Conservation (phyloP, 2,113 vertebrate species). For the Ceyx melanurus region DNA sequence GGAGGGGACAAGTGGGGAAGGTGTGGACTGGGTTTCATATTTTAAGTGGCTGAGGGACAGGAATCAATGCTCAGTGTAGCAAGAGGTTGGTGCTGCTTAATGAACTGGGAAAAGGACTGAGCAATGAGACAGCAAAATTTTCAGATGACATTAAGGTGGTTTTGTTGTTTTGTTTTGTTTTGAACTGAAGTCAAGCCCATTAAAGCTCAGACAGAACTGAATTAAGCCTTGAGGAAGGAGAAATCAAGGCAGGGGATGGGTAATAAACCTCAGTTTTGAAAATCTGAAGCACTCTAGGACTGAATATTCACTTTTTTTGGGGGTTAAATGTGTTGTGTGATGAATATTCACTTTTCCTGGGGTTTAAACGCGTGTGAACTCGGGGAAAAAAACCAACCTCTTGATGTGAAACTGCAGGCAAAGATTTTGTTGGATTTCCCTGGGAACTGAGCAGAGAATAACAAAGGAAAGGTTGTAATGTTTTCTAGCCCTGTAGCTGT, state of each 20-base stretch:
- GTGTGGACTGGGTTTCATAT: background rate
- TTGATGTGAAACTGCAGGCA: background rate
- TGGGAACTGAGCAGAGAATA: background rate
- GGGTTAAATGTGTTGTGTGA: background rate
- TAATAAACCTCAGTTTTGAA: background rate
- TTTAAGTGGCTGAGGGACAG: background rate
- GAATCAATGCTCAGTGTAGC: background rate
- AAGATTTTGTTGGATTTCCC: background rate
- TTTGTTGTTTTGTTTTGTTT: background rate
- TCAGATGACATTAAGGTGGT: background rate
- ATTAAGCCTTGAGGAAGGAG: background rate
- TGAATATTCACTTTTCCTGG: background rate
- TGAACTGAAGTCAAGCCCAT: background rate
- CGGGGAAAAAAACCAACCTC: background rate
- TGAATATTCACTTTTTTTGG: background rate
- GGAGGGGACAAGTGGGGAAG: background rate
- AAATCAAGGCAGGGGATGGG: background rate
- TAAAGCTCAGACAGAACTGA: background rate
- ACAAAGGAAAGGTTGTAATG: background rate
- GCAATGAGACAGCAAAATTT: slow-evolving; percentile 62
- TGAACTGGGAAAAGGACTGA: background rate
- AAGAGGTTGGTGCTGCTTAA: slow-evolving; percentile 35
- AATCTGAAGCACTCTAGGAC: background rate
- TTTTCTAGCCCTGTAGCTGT: background rate
- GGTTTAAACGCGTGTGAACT: background rate